Conservation (phyloP, 1,140 invertebrate species). For the Euura saliciscinereae region DNA sequence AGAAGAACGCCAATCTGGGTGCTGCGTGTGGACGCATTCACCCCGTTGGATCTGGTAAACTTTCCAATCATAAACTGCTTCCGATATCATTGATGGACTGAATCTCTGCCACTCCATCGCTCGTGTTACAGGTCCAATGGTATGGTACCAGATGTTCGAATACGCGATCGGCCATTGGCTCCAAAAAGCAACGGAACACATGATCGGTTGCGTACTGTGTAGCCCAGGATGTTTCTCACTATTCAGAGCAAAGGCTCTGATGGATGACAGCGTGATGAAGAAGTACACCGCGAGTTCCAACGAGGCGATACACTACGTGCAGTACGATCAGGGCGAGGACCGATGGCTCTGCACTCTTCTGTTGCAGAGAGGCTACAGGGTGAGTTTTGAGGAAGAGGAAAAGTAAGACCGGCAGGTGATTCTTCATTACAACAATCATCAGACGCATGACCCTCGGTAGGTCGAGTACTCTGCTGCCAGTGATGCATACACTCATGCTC, state of each 20-base stretch:
- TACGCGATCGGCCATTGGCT: constrained; percentile 95
- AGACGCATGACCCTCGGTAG: constrained; percentile 24
- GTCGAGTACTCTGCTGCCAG: constrained; percentile 90
- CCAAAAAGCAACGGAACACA: constrained; percentile 94
- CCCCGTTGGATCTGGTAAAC: constrained; percentile 73
- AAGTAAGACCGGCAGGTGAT: constrained; percentile 10
- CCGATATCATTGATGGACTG: neutral
- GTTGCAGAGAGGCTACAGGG: constrained; percentile 85
- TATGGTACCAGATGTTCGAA: constrained; percentile 94
- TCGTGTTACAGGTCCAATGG: constrained; percentile 73
- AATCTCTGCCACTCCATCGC: neutral
- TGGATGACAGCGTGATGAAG: constrained; percentile 91
- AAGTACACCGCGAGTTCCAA: constrained; percentile 82
- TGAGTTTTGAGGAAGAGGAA: constrained; percentile 39
- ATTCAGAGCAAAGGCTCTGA: constrained; percentile 85
- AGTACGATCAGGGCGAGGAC: constrained; percentile 92
- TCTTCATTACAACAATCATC: neutral
- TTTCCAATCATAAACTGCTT: neutral
- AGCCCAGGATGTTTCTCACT: constrained; percentile 92
- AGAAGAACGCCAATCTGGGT: constrained; percentile 85
- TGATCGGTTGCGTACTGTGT: constrained; percentile 87
- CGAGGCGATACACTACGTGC: constrained; percentile 86
- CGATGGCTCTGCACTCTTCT: constrained; percentile 88
- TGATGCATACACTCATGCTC: constrained; percentile 90
- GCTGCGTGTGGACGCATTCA: constrained; percentile 93